These are phyloP conservation scores for Drosophila tripunctata DNA, from an alignment of 2,888 invertebrate genomes.

Conservation along the genomic window DNA sequence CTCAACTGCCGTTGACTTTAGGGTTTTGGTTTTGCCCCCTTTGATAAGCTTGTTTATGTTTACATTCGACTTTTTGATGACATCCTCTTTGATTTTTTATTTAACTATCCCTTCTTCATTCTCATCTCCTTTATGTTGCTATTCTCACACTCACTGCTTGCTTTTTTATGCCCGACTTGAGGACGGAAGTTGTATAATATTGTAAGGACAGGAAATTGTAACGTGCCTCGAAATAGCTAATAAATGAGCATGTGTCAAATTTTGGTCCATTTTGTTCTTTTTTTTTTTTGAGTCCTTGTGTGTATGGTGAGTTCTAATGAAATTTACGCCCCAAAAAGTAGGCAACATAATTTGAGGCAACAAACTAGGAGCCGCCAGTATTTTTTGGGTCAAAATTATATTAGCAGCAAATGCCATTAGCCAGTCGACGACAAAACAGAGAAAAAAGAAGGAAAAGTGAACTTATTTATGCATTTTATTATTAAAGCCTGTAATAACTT, in stretches of 20 bases:
- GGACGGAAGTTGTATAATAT: constrained; percentile 41
- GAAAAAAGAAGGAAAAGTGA: not conserved
- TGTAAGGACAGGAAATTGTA: constrained; percentile 38
- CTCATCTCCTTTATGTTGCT: constrained; percentile 26
- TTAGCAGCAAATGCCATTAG: constrained; percentile 38
- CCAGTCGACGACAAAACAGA: not conserved
- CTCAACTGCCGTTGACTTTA: constrained; percentile 25
- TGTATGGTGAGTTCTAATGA: constrained; percentile 36
- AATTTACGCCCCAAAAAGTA: constrained; percentile 52
- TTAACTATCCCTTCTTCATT: constrained; percentile 55
- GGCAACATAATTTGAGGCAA: constrained; percentile 36
- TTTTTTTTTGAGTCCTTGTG: not conserved
- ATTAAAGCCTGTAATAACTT: constrained; percentile 17
- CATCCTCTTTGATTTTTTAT: constrained; percentile 61
- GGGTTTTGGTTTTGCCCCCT: constrained; percentile 10
- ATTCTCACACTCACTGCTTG: no score
- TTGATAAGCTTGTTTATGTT: constrained; percentile 71
- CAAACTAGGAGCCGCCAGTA: constrained; percentile 31
- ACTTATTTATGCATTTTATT: constrained; percentile 26
- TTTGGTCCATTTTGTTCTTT: constrained; percentile 31
- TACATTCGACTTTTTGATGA: constrained; percentile 65
- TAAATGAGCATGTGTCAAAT: constrained; percentile 56
- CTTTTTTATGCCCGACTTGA: constrained; percentile 6
- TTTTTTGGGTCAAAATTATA: constrained; percentile 44
- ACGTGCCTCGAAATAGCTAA: constrained; percentile 42